phyloP scores from a whole-genome alignment of 2,797 vertebrate species.

The Danio tinwini region DNA sequence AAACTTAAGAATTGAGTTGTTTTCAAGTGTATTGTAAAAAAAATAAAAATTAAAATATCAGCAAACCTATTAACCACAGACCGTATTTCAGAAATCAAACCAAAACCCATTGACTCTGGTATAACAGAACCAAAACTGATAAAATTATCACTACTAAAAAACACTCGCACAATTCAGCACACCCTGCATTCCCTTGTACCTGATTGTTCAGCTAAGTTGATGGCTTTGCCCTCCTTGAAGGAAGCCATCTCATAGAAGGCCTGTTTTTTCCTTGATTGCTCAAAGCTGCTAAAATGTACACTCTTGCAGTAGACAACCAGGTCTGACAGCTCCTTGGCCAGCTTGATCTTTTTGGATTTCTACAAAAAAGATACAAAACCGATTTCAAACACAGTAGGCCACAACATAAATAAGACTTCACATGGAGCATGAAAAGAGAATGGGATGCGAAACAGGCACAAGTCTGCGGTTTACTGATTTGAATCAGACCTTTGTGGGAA shows the following conservation, averaged over 20 bases:
- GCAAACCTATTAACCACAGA: background rate
- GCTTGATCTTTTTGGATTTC: slow-evolving; percentile 86
- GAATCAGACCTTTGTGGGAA: slow-evolving; percentile 8
- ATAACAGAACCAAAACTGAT: background rate
- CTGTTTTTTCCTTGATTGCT: slow-evolving; percentile 76
- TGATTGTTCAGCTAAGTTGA: slow-evolving; percentile 84
- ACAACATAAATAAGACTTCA: background rate
- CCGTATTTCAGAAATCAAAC: background rate
- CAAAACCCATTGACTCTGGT: background rate
- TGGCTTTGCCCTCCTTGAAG: slow-evolving; percentile 88
- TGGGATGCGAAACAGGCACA: background rate
- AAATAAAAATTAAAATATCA: too few species aligned
- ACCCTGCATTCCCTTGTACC: slow-evolving; percentile 71
- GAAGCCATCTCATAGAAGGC: slow-evolving; percentile 94
- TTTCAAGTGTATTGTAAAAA: too few species aligned
- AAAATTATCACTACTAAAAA: background rate
- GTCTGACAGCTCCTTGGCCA: slow-evolving; percentile 90
- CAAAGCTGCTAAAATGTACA: slow-evolving; percentile 89
- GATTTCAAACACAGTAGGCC: background rate
- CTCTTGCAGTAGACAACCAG: slow-evolving; percentile 96
- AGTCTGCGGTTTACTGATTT: slow-evolving; percentile 27
- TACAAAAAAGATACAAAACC: slow-evolving; percentile 62
- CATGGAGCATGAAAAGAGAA: background rate
- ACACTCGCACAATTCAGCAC: background rate
- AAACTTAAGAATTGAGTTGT: too few species aligned